Evolutionary conservation across 2,797 vertebrate genomes (phyloP), one percentile per base, ranked within the genome.

Genomic region (Hydrophis major): DNA sequence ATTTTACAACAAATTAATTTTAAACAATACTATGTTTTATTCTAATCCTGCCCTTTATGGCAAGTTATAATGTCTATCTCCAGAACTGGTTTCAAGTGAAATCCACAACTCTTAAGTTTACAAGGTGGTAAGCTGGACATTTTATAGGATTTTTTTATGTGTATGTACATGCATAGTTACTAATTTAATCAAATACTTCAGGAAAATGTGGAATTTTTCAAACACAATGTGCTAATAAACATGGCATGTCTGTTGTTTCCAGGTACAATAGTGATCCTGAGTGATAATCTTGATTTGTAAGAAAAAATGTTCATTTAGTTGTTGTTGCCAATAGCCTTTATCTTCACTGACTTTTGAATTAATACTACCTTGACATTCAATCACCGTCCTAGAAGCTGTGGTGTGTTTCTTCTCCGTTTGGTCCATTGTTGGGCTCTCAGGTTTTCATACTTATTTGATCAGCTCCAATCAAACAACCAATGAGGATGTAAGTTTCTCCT

Each of bases 391-490:
- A 97, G 99, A 99, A 97, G 99, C 99, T 74, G 99, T 99, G 96
- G 99, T 99, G 93, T 99, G 99, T 97, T 99, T 99, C 97, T 99
- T 99, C 97, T 99, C 99, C 0, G 98, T 99, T 87, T 99, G 99
- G 99, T 99, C 99, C 89, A 99, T 99, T 95, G 98, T 99, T 92
- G 99, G 99, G 92, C 99, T 99, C 95, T 99, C 99, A 87, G 99
- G 99, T 93, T 99, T 99, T 98, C 99, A 99, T 96, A 99, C 99
- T 0, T 99, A 99, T 97, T 97, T 99, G 97, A 99, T 99, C 97
- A 99, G 99, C 98, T 99, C 99, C 97, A 99, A 99, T 98, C 99
- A 99, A 98, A 99, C 99, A 88, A 99, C 99, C 87, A 99, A 99
- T 92, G 99, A 99, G 97, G 99, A 99, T 83, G 99, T 99, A 98